Conservation (phyloP, 1,140 invertebrate species). For the Brachionus angularis region DNA sequence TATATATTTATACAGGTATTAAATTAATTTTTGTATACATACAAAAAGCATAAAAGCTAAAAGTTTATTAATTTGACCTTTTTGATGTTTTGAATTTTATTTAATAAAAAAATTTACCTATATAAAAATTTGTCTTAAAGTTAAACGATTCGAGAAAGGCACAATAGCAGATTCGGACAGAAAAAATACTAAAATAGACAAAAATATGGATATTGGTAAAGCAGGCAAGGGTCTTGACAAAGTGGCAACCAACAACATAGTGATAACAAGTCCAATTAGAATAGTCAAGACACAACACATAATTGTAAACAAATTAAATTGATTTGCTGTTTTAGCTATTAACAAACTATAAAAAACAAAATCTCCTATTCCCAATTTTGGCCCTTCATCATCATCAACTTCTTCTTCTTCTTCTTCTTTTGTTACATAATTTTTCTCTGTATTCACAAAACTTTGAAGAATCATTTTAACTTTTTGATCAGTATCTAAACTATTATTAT, state of each 20-base stretch:
- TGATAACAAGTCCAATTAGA: slow-evolving; percentile 48
- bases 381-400: slow-evolving; percentile 64
- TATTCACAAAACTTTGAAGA: not conserved
- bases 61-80: too few relatives aligned
- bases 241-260: slow-evolving; percentile 83
- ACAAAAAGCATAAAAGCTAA: too few relatives aligned
- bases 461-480: not conserved
- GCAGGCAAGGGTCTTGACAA: slow-evolving; percentile 94
- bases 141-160: slow-evolving; percentile 83
- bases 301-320: not conserved
- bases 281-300: slow-evolving; percentile 46
- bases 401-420: slow-evolving; percentile 53
- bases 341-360: slow-evolving; percentile 99
- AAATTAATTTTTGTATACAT: too few relatives aligned
- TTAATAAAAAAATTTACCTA: too few relatives aligned
- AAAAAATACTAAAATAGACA: slow-evolving; percentile 95
- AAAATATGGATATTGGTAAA: slow-evolving; percentile 92
- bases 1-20: too few relatives aligned
- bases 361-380: slow-evolving; percentile 94
- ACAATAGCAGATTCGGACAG: slow-evolving; percentile 82
- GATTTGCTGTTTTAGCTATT: slow-evolving; percentile 88
- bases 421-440: not conserved
- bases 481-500: not conserved
- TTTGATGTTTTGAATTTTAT: too few relatives aligned
- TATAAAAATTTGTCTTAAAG: slow-evolving; percentile 87